These are phyloP conservation scores for Silurus lanzhouensis DNA, from an alignment of 2,797 vertebrate species.

Conservation along the genomic window DNA sequence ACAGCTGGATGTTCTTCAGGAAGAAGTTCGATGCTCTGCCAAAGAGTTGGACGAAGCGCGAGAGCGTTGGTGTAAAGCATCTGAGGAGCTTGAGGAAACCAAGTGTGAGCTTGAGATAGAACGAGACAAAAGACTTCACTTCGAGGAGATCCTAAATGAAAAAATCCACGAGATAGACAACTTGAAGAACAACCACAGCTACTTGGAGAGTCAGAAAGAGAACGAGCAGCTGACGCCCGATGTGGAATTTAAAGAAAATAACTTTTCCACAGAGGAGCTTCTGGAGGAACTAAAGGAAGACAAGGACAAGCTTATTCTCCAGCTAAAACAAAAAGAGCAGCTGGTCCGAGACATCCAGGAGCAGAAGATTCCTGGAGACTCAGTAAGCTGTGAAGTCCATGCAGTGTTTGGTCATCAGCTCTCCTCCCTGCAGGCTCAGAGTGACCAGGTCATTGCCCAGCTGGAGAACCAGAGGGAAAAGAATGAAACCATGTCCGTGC, in stretches of 20 bases:
- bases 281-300: slow-evolving; percentile 65
- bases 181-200: slow-evolving; percentile 65
- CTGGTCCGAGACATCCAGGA: slow-evolving; percentile 68
- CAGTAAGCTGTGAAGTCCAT: slow-evolving; percentile 61
- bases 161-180: slow-evolving; percentile 65
- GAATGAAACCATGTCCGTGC: slow-evolving; percentile 59
- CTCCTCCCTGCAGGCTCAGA: slow-evolving; percentile 62
- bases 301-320: slow-evolving; percentile 60
- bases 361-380: slow-evolving; percentile 64
- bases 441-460: slow-evolving; percentile 66
- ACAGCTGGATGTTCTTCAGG: slow-evolving; percentile 68
- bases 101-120: slow-evolving; percentile 73
- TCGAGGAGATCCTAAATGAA: slow-evolving; percentile 68
- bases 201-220: slow-evolving; percentile 61
- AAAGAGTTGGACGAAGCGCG: slow-evolving; percentile 73
- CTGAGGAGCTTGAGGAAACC: slow-evolving; percentile 69
- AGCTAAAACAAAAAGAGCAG: slow-evolving; percentile 69
- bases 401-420: slow-evolving; percentile 64
- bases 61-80: slow-evolving; percentile 68
- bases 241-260: slow-evolving; percentile 46
- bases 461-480: slow-evolving; percentile 67
- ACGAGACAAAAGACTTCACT: slow-evolving; percentile 62
- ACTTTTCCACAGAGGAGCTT: slow-evolving; percentile 54
- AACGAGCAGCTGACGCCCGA: slow-evolving; percentile 5
- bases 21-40: slow-evolving; percentile 69